A percentile compares a stretch with the other conserved stretches of the same genome.
Evolutionary conservation across 2,888 invertebrate genomes (phyloP).

Genomic region (Stegana nigrithorax): DNA sequence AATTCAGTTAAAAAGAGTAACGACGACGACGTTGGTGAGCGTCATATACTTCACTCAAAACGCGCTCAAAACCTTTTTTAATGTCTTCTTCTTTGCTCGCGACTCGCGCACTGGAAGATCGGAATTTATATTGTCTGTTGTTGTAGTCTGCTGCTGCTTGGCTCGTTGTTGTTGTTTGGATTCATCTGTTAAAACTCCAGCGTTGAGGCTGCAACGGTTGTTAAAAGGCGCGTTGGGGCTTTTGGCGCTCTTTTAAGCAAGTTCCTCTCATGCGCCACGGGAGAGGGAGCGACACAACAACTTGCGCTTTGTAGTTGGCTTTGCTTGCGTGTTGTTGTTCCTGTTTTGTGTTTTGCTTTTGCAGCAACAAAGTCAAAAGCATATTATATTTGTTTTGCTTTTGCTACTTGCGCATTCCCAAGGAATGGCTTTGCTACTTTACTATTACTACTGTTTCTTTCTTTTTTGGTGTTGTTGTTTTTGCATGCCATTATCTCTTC

Average conservation of each 20-base stretch:
- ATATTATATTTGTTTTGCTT: not conserved
- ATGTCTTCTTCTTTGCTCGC: slow-evolving; percentile 34
- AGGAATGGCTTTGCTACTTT: not conserved
- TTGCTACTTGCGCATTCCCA: not conserved
- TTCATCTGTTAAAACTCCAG: not conserved
- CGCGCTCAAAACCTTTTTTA: slow-evolving; percentile 19
- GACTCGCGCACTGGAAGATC: slow-evolving; percentile 46
- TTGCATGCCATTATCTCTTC: too few species aligned
- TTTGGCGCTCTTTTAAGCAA: slow-evolving; percentile 43
- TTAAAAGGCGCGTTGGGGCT: not conserved
- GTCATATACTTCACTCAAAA: not conserved
- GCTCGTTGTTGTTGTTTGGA: slow-evolving; percentile 32
- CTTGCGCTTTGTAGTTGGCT: not conserved
- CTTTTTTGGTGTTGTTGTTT: slow-evolving; percentile 17
- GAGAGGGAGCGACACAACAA: not conserved
- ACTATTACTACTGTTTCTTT: slow-evolving; percentile 23
- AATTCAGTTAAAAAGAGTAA: slow-evolving; percentile 9
- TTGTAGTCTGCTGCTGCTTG: slow-evolving; percentile 7
- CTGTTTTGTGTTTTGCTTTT: not conserved
- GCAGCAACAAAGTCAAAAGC: not conserved
- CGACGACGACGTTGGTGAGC: slow-evolving; percentile 27
- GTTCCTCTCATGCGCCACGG: slow-evolving; percentile 38
- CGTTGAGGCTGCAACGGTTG: not conserved
- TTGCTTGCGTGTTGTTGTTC: not conserved
- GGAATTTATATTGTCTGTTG: slow-evolving; percentile 47